Base-by-base conservation (phyloP, 2,888 invertebrate genomes). In the Syritta pipiens region DNA sequence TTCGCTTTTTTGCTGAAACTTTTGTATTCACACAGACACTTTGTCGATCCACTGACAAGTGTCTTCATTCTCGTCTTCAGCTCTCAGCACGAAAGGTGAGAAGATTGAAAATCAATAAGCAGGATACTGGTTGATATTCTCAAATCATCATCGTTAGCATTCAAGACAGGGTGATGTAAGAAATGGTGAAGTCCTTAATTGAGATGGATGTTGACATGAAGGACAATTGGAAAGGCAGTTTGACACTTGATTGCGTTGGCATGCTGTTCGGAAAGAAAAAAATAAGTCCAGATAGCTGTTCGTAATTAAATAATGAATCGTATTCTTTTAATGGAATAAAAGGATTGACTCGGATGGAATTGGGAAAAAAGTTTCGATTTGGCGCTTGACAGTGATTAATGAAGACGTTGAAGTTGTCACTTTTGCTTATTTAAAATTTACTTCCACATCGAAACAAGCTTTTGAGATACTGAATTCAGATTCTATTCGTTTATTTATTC, bases 351-450 rank as follows among this genome's bases (percentile, higher is more conserved):
- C n/a, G 19, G n/a, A 19, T 35, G 19, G 20, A 62, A 51, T 48
- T 51, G 20, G 17, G 28, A 49, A 48, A 26, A 48, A 17, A 59
- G 6, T 20, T 10, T 57, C 59, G 28, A 37, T 24, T n/a, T 35
- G 17, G 24, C 19, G 28, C 28, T 51, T 59, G 65, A 57, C 59
- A 59, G 19, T 74, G 74, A 74, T 67, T 51, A 74, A 74, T 74
- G 57, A 17, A 24, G n/a, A n/a, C n/a, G n/a, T n/a, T n/a, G n/a
- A n/a, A n/a, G n/a, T n/a, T n/a, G n/a, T n/a, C n/a, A n/a, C n/a
- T n/a, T n/a, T n/a, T n/a, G n/a, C n/a, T n/a, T n/a, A n/a, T n/a
- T n/a, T n/a, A n/a, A n/a, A n/a, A n/a, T n/a, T n/a, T n/a, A n/a
- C n/a, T n/a, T n/a, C n/a, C n/a, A n/a, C n/a, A n/a, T n/a, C n/a